Evolutionary conservation across 2,113 vertebrate species (phyloP), one percentile per base, ranked within the genome.

Genomic region (Aphyosemion australe): DNA sequence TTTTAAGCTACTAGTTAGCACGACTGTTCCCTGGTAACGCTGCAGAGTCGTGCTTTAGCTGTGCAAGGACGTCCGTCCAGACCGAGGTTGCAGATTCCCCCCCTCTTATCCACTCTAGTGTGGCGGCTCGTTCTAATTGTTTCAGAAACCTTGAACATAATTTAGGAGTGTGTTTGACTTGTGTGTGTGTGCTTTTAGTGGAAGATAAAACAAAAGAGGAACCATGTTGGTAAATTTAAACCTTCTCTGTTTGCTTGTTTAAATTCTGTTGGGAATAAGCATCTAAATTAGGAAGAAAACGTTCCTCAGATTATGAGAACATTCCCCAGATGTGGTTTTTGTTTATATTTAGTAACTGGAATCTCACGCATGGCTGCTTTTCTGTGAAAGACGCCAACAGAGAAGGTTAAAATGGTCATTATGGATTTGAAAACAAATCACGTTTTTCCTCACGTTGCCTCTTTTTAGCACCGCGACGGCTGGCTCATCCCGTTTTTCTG

Each of bases 401-500:
- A 52, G 34, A 2, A n/a, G 15, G 63, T 67, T 75, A 46, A n/a
- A 62, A 61, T 46, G 3, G 3, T n/a, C 65, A 61, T 43, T 16
- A 18, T 49, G 60, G 43, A 77, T 68, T 9, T 18, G 31, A 31
- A 16, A 39, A 11, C 45, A 9, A 1, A 43, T 65, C 34, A 37
- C 7, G 42, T 57, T 15, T 37, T 9, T 15, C 12, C 55, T 21
- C 3, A 0, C 16, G 4, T 18, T 5, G 8, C 0, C 55, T 76
- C 10, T 46, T 43, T 26, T 8, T 84, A 99, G 97, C 95, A 99
- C 61, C 96, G 96, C 53, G 96, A 96, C 14, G 95, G 97, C 26
- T 98, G 96, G 96, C 92, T 99, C 87, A 97, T 99, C 60, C 97
- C 97, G 0, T 99, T 99, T 86, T 97, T 99, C 91, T 99, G 97